A percentile compares a stretch with the other conserved stretches of the same genome.
Evolutionary conservation across 2,797 vertebrate genomes (phyloP).

Genomic region (Hemitrygon akajei): DNA sequence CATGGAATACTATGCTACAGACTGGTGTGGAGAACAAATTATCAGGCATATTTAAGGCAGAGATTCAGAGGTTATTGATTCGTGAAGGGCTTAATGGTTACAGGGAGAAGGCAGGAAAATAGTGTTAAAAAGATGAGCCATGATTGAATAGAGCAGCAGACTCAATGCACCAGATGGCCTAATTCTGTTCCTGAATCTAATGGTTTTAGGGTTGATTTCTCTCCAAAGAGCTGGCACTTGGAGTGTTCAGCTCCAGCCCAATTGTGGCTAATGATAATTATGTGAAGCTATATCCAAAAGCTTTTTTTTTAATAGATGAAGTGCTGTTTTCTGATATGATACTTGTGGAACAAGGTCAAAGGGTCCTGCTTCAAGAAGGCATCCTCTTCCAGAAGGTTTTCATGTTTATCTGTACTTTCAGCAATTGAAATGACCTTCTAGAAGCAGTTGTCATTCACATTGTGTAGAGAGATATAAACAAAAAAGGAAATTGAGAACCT

Average conservation of each 20-base stretch:
- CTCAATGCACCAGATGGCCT: too few species aligned
- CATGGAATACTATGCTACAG: too few species aligned
- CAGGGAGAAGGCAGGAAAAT: too few species aligned
- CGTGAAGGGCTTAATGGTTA: too few species aligned
- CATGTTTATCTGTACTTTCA: neutral
- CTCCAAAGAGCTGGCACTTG: neutral
- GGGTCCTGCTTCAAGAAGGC: neutral
- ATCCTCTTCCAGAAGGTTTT: neutral
- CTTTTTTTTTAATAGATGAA: neutral
- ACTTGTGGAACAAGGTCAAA: neutral
- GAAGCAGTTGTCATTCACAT: neutral
- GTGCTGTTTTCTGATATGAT: neutral
- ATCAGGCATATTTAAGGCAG: too few species aligned
- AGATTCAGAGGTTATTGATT: too few species aligned
- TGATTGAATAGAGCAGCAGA: too few species aligned
- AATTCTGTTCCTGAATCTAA: too few species aligned
- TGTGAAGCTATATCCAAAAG: neutral
- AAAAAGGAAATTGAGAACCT: neutral
- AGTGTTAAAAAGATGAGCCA: too few species aligned
- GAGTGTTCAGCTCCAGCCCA: too few species aligned
- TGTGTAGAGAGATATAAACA: neutral
- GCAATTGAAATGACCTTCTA: neutral
- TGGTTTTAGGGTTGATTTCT: too few species aligned
- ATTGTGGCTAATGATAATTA: neutral
- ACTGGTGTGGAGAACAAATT: too few species aligned